These are phyloP conservation scores for Cotesia glomerata DNA, from an alignment of 1,140 invertebrate species.

Conservation along the genomic window DNA sequence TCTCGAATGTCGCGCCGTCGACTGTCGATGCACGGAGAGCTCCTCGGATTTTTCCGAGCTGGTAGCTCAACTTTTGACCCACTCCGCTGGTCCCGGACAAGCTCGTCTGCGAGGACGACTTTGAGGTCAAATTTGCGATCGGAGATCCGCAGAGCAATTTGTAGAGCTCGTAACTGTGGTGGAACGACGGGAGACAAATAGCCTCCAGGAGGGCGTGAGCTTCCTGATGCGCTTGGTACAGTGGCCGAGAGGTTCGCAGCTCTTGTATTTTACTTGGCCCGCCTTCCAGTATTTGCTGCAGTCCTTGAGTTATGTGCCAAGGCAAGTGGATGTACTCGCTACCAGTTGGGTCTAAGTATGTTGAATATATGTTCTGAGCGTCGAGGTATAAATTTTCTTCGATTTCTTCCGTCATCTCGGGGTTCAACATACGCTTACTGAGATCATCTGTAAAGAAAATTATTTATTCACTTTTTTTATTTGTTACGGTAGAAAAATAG, in stretches of 20 bases:
- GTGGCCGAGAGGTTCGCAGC: slow-evolving; percentile 77
- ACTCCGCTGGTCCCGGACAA: slow-evolving; percentile 31
- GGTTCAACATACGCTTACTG: slow-evolving; percentile 79
- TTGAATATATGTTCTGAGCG: slow-evolving; percentile 74
- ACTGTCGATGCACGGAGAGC: slow-evolving; percentile 46
- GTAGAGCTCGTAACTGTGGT: slow-evolving; percentile 83
- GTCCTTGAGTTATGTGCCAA: slow-evolving; percentile 69
- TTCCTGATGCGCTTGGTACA: slow-evolving; percentile 84
- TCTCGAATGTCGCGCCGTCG: slow-evolving; percentile 49
- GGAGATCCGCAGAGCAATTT: slow-evolving; percentile 70
- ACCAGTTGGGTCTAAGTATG: slow-evolving; percentile 72
- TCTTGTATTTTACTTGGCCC: slow-evolving; percentile 73
- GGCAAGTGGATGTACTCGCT: slow-evolving; percentile 74
- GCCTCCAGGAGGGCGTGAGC: slow-evolving; percentile 79
- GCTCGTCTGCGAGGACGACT: slow-evolving; percentile 48
- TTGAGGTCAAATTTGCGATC: slow-evolving; percentile 50
- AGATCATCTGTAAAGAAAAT: slow-evolving; percentile 75
- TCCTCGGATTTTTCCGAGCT: slow-evolving; percentile 48
- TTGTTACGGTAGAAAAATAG: not conserved
- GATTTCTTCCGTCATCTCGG: slow-evolving; percentile 74
- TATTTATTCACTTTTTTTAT: slow-evolving; percentile 11
- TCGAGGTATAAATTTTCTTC: slow-evolving; percentile 72
- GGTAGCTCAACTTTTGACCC: slow-evolving; percentile 46
- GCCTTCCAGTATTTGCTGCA: slow-evolving; percentile 70
- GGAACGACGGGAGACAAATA: slow-evolving; percentile 78